phyloP scores from a whole-genome alignment of 1,140 invertebrate genomes.

The Tetramorium alpestre region DNA sequence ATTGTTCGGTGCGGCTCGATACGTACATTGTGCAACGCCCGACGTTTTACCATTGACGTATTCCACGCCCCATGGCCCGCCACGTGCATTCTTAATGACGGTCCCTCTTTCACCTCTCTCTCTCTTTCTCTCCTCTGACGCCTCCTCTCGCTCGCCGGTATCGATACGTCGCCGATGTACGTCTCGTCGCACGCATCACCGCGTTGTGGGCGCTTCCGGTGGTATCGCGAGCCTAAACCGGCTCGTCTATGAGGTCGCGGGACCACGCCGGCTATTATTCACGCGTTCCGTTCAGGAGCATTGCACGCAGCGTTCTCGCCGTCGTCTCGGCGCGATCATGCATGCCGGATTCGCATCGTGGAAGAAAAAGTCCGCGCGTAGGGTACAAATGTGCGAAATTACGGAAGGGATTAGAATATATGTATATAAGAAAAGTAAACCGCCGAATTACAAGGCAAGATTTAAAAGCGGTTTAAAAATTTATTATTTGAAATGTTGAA shows the following conservation, averaged over 20 bases:
- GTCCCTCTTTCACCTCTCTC: background rate
- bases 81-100: constrained; percentile 76
- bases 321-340: background rate
- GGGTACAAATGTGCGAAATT: background rate
- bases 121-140: background rate
- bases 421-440: background rate
- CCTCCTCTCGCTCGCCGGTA: background rate
- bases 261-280: background rate
- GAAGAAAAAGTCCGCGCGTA: background rate
- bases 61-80: constrained; percentile 40
- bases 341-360: constrained; percentile 8
- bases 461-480: background rate
- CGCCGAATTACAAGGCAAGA: background rate
- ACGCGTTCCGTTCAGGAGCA: constrained; percentile 16
- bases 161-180: constrained; percentile 58
- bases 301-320: background rate
- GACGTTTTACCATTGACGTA: constrained; percentile 74
- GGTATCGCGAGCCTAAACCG: constrained; percentile 9
- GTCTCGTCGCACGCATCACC: constrained; percentile 71
- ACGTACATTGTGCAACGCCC: constrained; percentile 76
- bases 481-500: background rate
- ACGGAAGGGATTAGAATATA: background rate
- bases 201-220: constrained; percentile 75
- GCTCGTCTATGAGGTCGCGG: constrained; percentile 5
- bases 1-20: constrained; percentile 82